Conservation (phyloP, 2,888 invertebrate species). For the Pollenia angustigena region DNA sequence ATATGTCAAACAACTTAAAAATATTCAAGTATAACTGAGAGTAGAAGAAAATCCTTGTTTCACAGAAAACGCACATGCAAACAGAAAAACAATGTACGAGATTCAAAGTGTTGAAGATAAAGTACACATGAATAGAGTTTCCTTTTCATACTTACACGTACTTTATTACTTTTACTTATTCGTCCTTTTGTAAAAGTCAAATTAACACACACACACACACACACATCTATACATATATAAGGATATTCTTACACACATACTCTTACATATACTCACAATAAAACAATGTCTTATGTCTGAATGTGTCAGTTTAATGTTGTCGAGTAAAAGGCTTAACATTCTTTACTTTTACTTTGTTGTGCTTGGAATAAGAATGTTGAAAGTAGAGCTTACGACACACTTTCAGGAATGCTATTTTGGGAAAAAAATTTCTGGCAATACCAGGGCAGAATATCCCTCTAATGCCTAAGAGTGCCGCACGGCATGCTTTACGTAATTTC, state of each 20-base stretch:
- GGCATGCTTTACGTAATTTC: too few species aligned
- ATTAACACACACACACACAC: background rate
- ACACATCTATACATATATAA: background rate
- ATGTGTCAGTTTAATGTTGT: conserved; percentile 6
- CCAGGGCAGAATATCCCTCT: too few species aligned
- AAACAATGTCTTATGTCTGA: conserved; percentile 16
- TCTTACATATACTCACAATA: background rate
- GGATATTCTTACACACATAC: conserved; percentile 18
- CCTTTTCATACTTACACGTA: conserved; percentile 64
- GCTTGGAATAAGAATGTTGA: background rate
- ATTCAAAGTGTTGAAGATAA: background rate
- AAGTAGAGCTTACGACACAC: background rate
- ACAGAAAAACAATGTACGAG: conserved; percentile 4
- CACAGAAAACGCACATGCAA: conserved; percentile 26
- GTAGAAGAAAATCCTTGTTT: conserved; percentile 24
- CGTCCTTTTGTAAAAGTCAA: conserved; percentile 41
- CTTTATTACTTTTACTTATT: conserved; percentile 65
- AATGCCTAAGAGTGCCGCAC: too few species aligned
- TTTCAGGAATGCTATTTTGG: too few species aligned
- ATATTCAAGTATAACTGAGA: conserved; percentile 67
- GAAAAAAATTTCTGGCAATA: too few species aligned
- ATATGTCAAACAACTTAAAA: conserved; percentile 68
- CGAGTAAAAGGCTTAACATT: conserved; percentile 48
- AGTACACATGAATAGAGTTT: conserved; percentile 35
- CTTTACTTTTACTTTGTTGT: conserved; percentile 48